These are phyloP conservation scores for Spheniscus mendiculus DNA, from an alignment of 2,113 vertebrate species.

Conservation along the genomic window DNA sequence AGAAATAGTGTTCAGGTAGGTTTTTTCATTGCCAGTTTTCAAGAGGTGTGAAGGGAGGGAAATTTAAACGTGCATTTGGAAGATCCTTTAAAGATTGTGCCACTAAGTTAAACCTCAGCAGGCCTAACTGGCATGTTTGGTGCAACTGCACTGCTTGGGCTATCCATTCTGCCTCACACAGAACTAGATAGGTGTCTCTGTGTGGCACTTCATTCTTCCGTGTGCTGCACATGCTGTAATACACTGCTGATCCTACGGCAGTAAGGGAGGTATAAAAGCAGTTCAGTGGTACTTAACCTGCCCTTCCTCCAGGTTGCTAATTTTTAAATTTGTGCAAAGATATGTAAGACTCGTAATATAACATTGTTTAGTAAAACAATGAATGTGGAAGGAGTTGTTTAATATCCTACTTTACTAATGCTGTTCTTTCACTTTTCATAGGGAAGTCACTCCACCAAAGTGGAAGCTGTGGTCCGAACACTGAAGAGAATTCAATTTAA, in stretches of 20 bases:
- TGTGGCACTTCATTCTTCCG: background rate
- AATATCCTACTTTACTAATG: background rate
- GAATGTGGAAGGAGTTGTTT: background rate
- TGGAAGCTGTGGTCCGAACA: constrained; percentile 95
- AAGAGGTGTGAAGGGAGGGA: background rate
- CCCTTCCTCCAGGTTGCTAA: background rate
- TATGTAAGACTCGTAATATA: background rate
- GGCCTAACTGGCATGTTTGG: background rate
- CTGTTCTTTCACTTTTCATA: constrained; percentile 60
- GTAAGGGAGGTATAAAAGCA: background rate
- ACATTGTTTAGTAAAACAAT: background rate
- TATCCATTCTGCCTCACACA: background rate
- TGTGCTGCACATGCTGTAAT: background rate
- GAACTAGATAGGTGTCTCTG: background rate
- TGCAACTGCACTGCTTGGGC: background rate
- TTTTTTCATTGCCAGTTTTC: background rate
- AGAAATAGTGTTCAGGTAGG: background rate
- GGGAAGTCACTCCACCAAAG: constrained; percentile 99
- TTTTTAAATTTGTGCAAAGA: background rate
- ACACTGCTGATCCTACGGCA: background rate
- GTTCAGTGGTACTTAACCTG: background rate
- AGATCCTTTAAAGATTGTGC: background rate
- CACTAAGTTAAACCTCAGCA: background rate
- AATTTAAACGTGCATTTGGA: background rate
- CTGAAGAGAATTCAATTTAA: constrained; percentile 91